phyloP scores from a whole-genome alignment of 2,113 vertebrate genomes.

The Anas platyrhynchos region DNA sequence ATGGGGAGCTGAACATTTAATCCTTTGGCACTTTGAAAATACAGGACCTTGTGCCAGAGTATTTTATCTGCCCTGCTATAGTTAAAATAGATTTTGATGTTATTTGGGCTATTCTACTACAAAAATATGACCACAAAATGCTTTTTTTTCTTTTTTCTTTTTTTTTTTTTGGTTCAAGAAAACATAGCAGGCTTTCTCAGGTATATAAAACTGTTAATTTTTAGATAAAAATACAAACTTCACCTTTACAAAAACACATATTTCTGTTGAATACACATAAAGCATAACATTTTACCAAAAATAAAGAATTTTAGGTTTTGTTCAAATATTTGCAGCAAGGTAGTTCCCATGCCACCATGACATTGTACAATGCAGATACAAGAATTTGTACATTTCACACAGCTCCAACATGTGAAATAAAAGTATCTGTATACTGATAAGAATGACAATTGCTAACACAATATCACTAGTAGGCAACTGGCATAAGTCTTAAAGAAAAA shows the following conservation, averaged over 20 bases:
- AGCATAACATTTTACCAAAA: conserved; percentile 94
- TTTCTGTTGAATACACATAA: conserved; percentile 89
- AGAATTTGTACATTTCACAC: conserved; percentile 77
- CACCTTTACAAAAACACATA: conserved; percentile 89
- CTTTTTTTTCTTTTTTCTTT: neutral
- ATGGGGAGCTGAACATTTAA: conserved; percentile 30
- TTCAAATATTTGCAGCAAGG: conserved; percentile 82
- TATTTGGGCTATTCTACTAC: conserved; percentile 63
- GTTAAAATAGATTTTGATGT: conserved; percentile 71
- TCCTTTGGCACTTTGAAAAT: conserved; percentile 56
- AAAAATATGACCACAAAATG: conserved; percentile 74
- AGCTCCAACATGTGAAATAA: conserved; percentile 79
- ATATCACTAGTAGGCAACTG: conserved; percentile 79
- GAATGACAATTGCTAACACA: conserved; percentile 81
- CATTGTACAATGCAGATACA: conserved; percentile 80
- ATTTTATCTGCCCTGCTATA: conserved; percentile 62
- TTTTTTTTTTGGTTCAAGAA: conserved; percentile 76
- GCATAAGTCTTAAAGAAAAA: conserved; percentile 72
- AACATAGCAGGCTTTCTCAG: conserved; percentile 79
- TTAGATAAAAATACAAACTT: conserved; percentile 89
- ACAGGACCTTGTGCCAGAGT: conserved; percentile 26
- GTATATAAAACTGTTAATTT: conserved; percentile 84
- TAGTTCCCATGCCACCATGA: conserved; percentile 71
- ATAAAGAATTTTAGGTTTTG: conserved; percentile 91
- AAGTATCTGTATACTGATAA: conserved; percentile 80